phyloP scores from a whole-genome alignment of 2,888 invertebrate genomes.

The Tenthredo scrophulariae region DNA sequence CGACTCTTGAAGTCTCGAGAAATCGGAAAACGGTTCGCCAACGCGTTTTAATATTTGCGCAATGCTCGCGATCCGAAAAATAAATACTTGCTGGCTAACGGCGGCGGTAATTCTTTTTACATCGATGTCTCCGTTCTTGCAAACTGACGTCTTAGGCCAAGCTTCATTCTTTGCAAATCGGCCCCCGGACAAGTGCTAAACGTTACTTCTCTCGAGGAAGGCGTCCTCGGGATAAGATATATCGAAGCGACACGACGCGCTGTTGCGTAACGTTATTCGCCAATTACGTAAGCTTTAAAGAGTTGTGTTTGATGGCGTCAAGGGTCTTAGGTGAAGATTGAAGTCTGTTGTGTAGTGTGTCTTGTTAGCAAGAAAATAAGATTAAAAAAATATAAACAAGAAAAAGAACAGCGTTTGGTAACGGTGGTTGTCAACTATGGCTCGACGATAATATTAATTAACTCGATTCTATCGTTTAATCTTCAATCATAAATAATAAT shows the following conservation, averaged over 20 bases:
- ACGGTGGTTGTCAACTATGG: conserved; percentile 19
- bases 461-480: conserved; percentile 70
- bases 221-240: conserved; percentile 30
- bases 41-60: conserved; percentile 8
- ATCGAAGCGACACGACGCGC: not conserved
- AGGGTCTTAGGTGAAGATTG: conserved; percentile 5
- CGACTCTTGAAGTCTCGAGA: not conserved
- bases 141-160: conserved; percentile 10
- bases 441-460: conserved; percentile 23
- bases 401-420: not conserved
- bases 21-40: conserved; percentile 31
- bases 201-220: not conserved
- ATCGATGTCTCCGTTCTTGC: not conserved
- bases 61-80: conserved; percentile 12
- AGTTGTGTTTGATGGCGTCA: conserved; percentile 32
- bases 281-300: conserved; percentile 19
- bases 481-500: conserved; percentile 72
- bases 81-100: not conserved
- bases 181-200: not conserved
- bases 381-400: not conserved
- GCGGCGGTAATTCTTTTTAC: not conserved
- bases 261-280: not conserved
- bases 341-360: not conserved
- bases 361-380: not conserved
- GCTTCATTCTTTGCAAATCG: not conserved